Conservation (phyloP, 2,113 vertebrate genomes). For the Bos javanicus region DNA sequence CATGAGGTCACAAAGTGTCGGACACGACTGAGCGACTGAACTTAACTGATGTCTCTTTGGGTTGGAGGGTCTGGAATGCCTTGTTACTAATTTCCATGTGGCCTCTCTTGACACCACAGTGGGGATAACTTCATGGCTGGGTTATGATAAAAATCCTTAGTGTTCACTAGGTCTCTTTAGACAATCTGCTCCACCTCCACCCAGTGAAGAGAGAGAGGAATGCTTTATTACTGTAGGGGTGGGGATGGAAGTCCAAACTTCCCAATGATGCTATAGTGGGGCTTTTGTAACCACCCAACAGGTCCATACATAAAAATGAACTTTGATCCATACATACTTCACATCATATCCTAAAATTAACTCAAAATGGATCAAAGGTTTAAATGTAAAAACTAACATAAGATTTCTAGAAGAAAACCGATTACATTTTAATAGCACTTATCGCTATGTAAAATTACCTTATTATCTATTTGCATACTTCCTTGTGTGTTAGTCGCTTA, state of each 20-base stretch:
- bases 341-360: background rate
- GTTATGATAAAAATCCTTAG: background rate
- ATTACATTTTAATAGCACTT: background rate
- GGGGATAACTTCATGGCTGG: background rate
- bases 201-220: background rate
- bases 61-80: background rate
- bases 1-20: too few species aligned
- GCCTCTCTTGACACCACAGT: background rate
- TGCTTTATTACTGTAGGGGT: background rate
- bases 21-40: too few species aligned
- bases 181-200: rapidly evolving
- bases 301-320: background rate
- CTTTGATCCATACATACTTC: background rate
- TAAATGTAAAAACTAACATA: background rate
- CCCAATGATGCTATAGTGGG: too few species aligned
- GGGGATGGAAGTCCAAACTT: background rate
- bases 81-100: background rate
- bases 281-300: background rate
- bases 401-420: background rate
- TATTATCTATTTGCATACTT: background rate
- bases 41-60: background rate
- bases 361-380: background rate
- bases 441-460: background rate
- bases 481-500: background rate
- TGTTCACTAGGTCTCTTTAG: background rate